A percentile compares a stretch with the other conserved stretches of the same genome.
phyloP scores from a whole-genome alignment of 37 sponge, comb jelly and placozoan species.

The Eunapius fragilis region DNA sequence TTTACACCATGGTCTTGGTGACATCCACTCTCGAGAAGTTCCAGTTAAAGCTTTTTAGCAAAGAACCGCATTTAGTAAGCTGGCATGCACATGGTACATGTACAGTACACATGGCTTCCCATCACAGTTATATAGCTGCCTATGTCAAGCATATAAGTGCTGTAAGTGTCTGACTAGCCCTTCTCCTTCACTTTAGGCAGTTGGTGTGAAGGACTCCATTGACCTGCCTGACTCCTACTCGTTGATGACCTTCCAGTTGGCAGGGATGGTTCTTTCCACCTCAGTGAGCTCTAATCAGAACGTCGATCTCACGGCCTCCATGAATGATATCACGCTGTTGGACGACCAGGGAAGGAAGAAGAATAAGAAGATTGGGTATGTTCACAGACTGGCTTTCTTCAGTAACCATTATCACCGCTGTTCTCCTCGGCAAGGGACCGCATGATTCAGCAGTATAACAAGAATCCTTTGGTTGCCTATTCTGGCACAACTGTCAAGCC shows the following conservation, averaged over 20 bases:
- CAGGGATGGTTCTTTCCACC: conserved; percentile 17
- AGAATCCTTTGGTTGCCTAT: conserved; percentile 57
- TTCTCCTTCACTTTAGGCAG: neutral
- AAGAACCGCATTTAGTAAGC: conserved; percentile 49
- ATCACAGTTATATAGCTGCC: neutral
- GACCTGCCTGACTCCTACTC: conserved; percentile 1
- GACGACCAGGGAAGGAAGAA: conserved; percentile 42
- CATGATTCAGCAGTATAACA: conserved; percentile 67
- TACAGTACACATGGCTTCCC: neutral
- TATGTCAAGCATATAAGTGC: neutral
- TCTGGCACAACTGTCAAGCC: conserved; percentile 43
- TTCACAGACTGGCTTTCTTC: neutral
- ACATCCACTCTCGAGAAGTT: conserved; percentile 27
- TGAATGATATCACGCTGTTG: conserved; percentile 50
- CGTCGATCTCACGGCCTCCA: conserved; percentile 41
- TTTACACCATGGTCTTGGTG: conserved; percentile 2
- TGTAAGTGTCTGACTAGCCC: neutral
- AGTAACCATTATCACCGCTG: neutral
- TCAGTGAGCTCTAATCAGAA: conserved; percentile 36
- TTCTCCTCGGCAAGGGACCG: conserved; percentile 30
- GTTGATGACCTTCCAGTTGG: conserved; percentile 45
- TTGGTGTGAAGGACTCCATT: neutral
- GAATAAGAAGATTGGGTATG: conserved; percentile 54
- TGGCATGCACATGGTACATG: neutral
- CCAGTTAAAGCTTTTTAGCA: conserved; percentile 41